phyloP scores from a whole-genome alignment of 1,140 invertebrate genomes.

The Drusus annulatus region DNA sequence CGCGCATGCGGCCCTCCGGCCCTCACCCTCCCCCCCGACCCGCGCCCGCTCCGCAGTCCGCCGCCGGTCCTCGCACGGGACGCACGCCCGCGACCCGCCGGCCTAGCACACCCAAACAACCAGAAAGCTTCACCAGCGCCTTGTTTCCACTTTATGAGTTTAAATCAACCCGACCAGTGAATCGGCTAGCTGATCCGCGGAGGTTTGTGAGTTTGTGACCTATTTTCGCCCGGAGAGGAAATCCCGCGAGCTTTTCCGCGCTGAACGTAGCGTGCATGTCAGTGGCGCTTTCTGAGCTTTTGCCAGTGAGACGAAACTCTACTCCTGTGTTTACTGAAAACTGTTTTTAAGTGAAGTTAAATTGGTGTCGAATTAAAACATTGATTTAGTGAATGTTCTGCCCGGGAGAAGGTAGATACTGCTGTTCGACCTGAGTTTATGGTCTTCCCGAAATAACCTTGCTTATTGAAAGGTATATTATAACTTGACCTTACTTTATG shows the following conservation, averaged over 20 bases:
- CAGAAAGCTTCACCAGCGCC: constrained; percentile 16
- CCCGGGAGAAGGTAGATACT: neutral
- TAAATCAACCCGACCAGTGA: constrained; percentile 2
- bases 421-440: constrained; percentile 8
- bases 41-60: constrained; percentile 28
- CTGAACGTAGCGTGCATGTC: constrained; percentile 4
- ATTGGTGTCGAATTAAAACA: constrained; percentile 2
- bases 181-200: neutral
- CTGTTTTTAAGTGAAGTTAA: constrained; percentile 13
- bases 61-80: constrained; percentile 32
- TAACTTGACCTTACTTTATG: constrained; percentile 14
- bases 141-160: constrained; percentile 1
- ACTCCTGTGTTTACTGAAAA: constrained; percentile 32
- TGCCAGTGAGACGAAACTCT: constrained; percentile 19
- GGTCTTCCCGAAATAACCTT: constrained; percentile 16
- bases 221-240: constrained; percentile 1
- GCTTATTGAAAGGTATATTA: constrained; percentile 16
- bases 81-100: constrained; percentile 27
- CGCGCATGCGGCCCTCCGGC: constrained; percentile 1
- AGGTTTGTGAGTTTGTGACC: constrained; percentile 4
- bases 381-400: neutral
- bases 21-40: neutral
- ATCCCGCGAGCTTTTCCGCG: neutral
- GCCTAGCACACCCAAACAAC: constrained; percentile 7
- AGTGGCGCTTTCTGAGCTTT: constrained; percentile 9